Base-by-base conservation (phyloP, 2,888 invertebrate genomes). In the Phortica magna region DNA sequence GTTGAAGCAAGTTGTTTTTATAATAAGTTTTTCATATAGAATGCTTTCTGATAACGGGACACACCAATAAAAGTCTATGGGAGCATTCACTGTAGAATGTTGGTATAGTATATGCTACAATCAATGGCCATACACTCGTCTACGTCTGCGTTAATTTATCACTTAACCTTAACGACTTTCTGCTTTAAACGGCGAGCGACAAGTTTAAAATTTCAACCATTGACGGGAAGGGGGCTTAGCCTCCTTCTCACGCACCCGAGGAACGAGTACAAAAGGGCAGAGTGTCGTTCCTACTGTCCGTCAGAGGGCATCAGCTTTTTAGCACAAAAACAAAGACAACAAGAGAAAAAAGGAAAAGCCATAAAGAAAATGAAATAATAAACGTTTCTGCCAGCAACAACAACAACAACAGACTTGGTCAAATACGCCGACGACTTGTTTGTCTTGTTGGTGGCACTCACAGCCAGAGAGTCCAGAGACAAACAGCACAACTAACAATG, bases 141-240 rank as follows among this genome's bases (percentile, higher is more conserved):
- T 14, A 12, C 2, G 2, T 14, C 7, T 12, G 87, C 87, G 85
- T 88, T 85, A 85, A 85, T 88, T 85, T 85, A 85, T 85, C 85
- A 85, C 85, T 85, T 85, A 88, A 85, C 85, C 85, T 85, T 4
- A 31, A 87, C 85, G 31, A 39, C 17, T 14, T n/a, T 41, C 10
- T 65, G 14, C 7, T 5, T 41, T 31, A n/a, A 41, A 31, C 14
- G 41, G 12, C 41, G 3, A 39, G 7, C 19, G 85, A 87, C 87
- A 85, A 88, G 85, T 85, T 88, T 85, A 85, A 88, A 85, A 85
- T 85, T 85, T 85, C 80, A 12, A 5, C 39, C 7, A 7, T 19
- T 7, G n/a, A 59, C 2, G 17, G 59, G 59, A 3, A 17, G 17
- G 7, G 59, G 14, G 48, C n/a, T n/a, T n/a, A n/a, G n/a, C n/a